Conservation (phyloP, 2,888 invertebrate genomes). For the Sphaeridia pumilis region DNA sequence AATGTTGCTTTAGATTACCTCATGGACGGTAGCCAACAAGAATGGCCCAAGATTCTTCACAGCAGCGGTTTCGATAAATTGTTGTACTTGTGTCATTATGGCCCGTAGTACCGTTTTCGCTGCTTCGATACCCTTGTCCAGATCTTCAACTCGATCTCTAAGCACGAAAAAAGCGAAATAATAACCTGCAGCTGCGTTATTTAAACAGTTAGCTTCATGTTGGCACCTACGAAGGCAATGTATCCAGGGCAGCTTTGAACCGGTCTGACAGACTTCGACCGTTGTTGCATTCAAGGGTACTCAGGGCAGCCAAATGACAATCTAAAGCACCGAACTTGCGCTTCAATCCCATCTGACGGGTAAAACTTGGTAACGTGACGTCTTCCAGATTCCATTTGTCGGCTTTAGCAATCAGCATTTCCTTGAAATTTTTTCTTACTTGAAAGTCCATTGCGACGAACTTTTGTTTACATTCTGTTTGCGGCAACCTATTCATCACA, state of each 20-base stretch:
- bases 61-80: constrained; percentile 62
- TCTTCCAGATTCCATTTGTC: constrained; percentile 58
- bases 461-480: constrained; percentile 73
- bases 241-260: constrained; percentile 59
- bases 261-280: constrained; percentile 53
- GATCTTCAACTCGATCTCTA: constrained; percentile 48
- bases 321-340: constrained; percentile 71
- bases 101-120: constrained; percentile 58
- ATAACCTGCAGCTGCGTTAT: neutral
- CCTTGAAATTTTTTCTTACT: constrained; percentile 61
- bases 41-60: constrained; percentile 81
- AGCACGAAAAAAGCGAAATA: constrained; percentile 22
- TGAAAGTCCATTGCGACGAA: constrained; percentile 79
- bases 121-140: constrained; percentile 54
- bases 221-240: constrained; percentile 46
- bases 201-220: constrained; percentile 2
- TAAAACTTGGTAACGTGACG: constrained; percentile 64
- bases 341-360: constrained; percentile 67
- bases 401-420: constrained; percentile 52
- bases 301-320: constrained; percentile 64
- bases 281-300: constrained; percentile 59
- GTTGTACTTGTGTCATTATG: constrained; percentile 64
- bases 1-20: constrained; percentile 45
- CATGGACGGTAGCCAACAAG: constrained; percentile 70
- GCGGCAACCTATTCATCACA: constrained; percentile 67